Evolutionary conservation across 53 echinoderm and acorn worm genomes (phyloP).

Genomic region (Holothuria leucospilota): DNA sequence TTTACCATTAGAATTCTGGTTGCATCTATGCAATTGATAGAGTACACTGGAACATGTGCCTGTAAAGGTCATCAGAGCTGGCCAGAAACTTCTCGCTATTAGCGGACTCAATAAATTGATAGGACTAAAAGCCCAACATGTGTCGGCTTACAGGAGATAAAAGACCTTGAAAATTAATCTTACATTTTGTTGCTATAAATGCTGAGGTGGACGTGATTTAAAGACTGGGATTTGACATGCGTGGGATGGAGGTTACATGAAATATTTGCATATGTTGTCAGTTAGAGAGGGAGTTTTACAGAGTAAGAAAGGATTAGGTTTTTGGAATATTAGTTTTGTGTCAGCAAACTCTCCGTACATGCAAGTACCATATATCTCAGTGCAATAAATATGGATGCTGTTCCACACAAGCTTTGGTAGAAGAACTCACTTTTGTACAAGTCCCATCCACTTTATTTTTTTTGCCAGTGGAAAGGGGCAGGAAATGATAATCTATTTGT

Average conservation of each 20-base stretch:
- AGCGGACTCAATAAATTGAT: constrained; percentile 39
- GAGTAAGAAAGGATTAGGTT: too few relatives aligned
- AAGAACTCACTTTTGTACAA: too few relatives aligned
- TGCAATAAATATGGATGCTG: too few relatives aligned
- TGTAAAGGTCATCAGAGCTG: constrained; percentile 21
- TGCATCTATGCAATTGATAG: background rate
- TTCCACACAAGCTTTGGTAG: too few relatives aligned
- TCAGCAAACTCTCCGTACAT: too few relatives aligned
- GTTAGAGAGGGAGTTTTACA: too few relatives aligned
- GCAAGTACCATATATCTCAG: too few relatives aligned
- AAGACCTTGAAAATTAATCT: constrained; percentile 48
- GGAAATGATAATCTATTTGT: too few relatives aligned
- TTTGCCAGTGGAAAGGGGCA: too few relatives aligned
- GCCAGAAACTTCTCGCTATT: constrained; percentile 27
- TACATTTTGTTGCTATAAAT: constrained; percentile 6
- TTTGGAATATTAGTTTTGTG: too few relatives aligned
- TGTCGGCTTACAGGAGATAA: constrained; percentile 42
- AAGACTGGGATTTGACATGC: constrained; percentile 7
- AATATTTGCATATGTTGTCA: too few relatives aligned
- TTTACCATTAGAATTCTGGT: constrained; percentile 18
- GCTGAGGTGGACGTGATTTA: constrained; percentile 25
- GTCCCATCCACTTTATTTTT: too few relatives aligned
- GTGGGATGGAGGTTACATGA: constrained; percentile 7
- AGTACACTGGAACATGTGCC: constrained; percentile 34
- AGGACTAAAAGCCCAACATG: constrained; percentile 43